These are phyloP conservation scores for Greenwoodochromis staneri DNA, from an alignment of 2,113 vertebrate species.

Conservation along the genomic window DNA sequence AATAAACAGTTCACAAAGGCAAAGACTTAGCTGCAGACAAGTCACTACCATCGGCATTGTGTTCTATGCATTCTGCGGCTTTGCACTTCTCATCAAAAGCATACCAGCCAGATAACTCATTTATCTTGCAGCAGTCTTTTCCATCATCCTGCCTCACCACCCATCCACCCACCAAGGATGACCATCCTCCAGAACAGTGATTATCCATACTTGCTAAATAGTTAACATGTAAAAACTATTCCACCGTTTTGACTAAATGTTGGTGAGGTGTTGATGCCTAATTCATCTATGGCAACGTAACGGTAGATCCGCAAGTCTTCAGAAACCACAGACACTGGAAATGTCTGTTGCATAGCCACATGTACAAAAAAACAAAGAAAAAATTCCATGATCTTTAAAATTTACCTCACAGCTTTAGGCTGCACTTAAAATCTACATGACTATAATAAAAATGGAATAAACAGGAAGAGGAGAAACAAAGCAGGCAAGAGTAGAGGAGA, in stretches of 20 bases:
- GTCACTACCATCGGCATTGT: constrained; percentile 8
- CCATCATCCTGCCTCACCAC: background rate
- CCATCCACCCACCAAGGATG: background rate
- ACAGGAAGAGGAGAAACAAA: background rate
- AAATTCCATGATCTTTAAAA: background rate
- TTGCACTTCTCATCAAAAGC: constrained; percentile 48
- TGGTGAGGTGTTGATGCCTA: background rate
- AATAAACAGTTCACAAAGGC: constrained; percentile 46
- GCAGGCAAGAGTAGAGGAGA: background rate
- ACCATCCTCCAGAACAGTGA: constrained; percentile 9
- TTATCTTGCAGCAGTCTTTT: constrained; percentile 32
- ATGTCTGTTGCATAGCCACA: background rate
- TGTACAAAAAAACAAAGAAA: background rate
- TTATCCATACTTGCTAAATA: constrained; percentile 21
- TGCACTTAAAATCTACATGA: background rate
- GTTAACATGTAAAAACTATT: constrained; percentile 16
- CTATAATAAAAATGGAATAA: background rate
- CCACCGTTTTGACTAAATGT: constrained; percentile 1
- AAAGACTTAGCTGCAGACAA: constrained; percentile 17
- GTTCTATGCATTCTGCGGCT: constrained; percentile 33
- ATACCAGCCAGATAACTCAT: constrained; percentile 45
- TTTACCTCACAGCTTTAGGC: background rate
- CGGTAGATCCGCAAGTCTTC: background rate
- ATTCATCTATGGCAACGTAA: constrained; percentile 9
- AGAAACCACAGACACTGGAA: constrained; percentile 26